These are phyloP conservation scores for Bubo bubo DNA, from an alignment of 2,113 vertebrate species.

Conservation along the genomic window DNA sequence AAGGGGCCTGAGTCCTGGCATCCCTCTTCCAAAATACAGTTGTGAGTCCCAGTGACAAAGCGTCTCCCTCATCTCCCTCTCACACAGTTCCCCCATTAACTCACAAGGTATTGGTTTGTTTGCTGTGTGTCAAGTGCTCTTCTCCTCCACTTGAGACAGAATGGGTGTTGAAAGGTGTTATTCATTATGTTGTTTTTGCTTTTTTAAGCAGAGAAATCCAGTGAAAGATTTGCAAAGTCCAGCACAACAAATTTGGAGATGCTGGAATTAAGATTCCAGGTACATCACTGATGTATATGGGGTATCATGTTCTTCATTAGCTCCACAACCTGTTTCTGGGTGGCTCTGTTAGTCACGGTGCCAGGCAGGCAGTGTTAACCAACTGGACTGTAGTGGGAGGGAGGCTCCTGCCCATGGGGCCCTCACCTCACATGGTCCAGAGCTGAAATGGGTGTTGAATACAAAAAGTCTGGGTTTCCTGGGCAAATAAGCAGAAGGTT, in stretches of 20 bases:
- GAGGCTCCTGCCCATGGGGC: neutral
- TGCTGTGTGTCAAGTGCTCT: fast-evolving
- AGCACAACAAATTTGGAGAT: neutral
- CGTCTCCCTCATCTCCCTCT: neutral
- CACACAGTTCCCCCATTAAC: neutral
- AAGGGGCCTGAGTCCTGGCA: neutral
- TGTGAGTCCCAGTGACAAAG: neutral
- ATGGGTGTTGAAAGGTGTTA: neutral
- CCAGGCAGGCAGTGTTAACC: neutral
- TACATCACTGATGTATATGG: neutral
- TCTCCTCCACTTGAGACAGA: neutral
- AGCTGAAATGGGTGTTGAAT: fast-evolving
- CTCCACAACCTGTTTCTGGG: neutral
- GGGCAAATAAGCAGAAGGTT: neutral
- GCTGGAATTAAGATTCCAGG: neutral
- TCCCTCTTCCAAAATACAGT: neutral
- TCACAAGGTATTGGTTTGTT: neutral
- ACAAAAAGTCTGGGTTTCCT: neutral
- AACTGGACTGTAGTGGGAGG: too few relatives aligned
- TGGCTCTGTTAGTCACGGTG: neutral
- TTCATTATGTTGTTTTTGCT: neutral
- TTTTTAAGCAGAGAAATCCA: neutral
- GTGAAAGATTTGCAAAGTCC: neutral
- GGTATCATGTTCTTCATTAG: neutral
- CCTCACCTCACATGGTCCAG: fast-evolving